Evolutionary conservation across 1,140 invertebrate species (phyloP).

Genomic region (Triops longicaudatus): DNA sequence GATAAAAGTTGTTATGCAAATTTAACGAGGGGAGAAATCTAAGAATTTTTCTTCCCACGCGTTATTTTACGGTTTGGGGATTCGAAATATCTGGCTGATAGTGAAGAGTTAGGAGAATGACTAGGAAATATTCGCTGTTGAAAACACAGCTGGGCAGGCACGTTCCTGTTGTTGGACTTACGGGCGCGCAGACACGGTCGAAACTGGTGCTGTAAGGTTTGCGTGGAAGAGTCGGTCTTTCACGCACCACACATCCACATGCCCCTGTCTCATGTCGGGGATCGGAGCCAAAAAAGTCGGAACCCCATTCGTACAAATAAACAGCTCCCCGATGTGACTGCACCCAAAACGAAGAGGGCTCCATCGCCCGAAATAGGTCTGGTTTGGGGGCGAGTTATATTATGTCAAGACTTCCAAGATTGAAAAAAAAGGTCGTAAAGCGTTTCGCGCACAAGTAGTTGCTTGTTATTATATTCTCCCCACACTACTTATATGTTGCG

Average conservation of each 20-base stretch:
- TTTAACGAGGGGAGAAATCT: neutral
- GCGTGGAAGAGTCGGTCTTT: neutral
- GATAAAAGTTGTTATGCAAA: neutral
- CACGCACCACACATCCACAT: neutral
- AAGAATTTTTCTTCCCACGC: neutral
- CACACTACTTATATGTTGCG: neutral
- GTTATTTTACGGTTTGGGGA: neutral
- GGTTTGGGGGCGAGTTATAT: neutral
- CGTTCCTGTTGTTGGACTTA: neutral
- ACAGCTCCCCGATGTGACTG: neutral
- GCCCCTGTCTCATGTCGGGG: neutral
- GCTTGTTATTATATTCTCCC: neutral
- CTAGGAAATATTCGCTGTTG: neutral
- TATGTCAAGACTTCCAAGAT: neutral
- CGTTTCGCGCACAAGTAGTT: neutral
- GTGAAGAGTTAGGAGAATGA: neutral
- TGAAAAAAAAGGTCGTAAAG: neutral
- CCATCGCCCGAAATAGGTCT: neutral
- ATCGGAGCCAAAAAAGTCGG: neutral
- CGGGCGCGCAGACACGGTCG: neutral
- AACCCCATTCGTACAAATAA: neutral
- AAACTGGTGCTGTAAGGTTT: neutral
- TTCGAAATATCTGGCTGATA: neutral
- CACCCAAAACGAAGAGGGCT: neutral
- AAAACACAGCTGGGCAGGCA: neutral